A percentile compares a stretch with the other conserved stretches of the same genome.
Conservation (phyloP, 2,113 vertebrate genomes). For the Peromyscus polionotus region DNA sequence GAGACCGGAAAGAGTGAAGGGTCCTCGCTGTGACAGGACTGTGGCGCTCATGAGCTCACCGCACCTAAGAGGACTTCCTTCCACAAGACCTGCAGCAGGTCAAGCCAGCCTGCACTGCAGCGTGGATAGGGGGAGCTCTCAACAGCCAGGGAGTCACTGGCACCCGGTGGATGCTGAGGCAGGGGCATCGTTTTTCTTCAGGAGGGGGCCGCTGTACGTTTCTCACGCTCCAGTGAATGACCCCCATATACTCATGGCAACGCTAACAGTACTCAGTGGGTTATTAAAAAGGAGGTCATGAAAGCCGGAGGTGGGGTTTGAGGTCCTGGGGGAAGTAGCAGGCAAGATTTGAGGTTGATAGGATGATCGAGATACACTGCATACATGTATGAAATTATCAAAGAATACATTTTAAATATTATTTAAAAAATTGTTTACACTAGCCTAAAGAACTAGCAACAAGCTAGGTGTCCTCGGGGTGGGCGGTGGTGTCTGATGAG, state of each 20-base stretch:
- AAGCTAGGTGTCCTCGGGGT: neutral
- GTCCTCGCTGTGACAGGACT: no score
- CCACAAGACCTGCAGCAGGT: neutral
- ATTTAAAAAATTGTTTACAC: neutral
- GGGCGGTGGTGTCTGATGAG: neutral
- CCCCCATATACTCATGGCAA: neutral
- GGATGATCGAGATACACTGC: neutral
- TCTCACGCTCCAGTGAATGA: accelerated
- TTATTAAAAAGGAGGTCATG: neutral
- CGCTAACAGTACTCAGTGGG: neutral
- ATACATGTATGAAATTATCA: neutral
- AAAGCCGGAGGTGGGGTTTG: neutral
- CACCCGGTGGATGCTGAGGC: neutral
- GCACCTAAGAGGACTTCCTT: no score
- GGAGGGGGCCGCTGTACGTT: no score
- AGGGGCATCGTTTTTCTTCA: neutral
- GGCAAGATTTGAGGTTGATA: neutral
- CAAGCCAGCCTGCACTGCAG: neutral
- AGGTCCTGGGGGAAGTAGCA: neutral
- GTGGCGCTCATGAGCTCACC: neutral
- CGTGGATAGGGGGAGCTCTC: neutral
- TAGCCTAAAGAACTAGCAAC: neutral
- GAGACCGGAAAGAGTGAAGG: neutral
- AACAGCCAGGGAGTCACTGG: neutral
- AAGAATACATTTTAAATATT: neutral